Evolutionary conservation across 2,888 invertebrate species (phyloP), one percentile per base, ranked within the genome.

Genomic region (Ophonus ardosiacus): DNA sequence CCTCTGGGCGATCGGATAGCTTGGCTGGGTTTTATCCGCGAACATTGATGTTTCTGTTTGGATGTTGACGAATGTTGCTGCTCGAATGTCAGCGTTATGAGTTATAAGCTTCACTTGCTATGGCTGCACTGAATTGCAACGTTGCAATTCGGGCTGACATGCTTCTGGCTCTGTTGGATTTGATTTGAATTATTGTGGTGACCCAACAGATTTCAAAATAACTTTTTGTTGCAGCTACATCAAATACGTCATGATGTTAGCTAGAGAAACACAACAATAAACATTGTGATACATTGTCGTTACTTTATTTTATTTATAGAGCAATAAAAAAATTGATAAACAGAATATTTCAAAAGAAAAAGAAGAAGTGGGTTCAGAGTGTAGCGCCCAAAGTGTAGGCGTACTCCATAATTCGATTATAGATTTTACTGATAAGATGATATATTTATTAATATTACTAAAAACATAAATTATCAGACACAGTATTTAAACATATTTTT

Each of bases 121-220:
- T 31, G 31, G 31, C 31, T 68, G 68, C 68, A 38, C 38, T n/a
- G 31, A 38, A 68, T 68, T 68, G 68, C 71, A 74, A 74, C 71
- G 71, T 43, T 74, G 71, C 71, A 74, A 43, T 74, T 43, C 71
- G 0, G 18, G 8, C 43, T 74, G 17, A 74, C 71, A 18, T 74
- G 71, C 40, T 40, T 18, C 71, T 18, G 17, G 43, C 43, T 74
- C 40, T 68, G 71, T 74, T 74, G 71, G 15, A 74, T 74, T 74
- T 74, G 8, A 74, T 74, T 74, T 74, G 71, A 74, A 74, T 74
- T 74, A 74, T 74, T 74, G 71, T 74, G 71, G 71, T 74, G 71
- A 74, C 71, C 71, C 71, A 74, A 74, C 71, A 43, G 71, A 74
- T 74, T 74, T 74, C 71, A 18, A 74, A 74, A 74, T 43, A 15